Percentiles rank a stretch among this genome's conserved stretches.
These are phyloP conservation scores for Portevinia maculata DNA, from an alignment of 2,888 invertebrate species.

Conservation along the genomic window DNA sequence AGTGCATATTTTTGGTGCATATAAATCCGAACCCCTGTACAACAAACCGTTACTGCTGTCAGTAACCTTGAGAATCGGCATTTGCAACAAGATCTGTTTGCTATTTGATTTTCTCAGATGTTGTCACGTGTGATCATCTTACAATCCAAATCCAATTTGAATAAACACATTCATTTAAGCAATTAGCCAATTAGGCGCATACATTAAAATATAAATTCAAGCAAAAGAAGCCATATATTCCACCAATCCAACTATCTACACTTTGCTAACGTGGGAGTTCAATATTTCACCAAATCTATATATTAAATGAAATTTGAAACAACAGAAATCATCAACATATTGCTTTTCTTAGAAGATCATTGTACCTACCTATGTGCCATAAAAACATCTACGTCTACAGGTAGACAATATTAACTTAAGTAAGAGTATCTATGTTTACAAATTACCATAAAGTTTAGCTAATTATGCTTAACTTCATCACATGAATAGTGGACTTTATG, in stretches of 20 bases:
- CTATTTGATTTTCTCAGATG: neutral
- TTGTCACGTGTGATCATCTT: neutral
- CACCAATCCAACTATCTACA: neutral
- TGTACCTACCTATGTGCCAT: slow-evolving; percentile 19
- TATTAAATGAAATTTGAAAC: slow-evolving; percentile 30
- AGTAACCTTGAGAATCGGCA: too few relatives aligned
- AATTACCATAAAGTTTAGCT: slow-evolving; percentile 17
- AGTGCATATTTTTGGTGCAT: too few relatives aligned
- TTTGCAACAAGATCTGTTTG: neutral
- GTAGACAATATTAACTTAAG: slow-evolving; percentile 15
- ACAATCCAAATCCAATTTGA: neutral
- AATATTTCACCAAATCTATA: slow-evolving; percentile 11
- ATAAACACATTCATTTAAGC: neutral
- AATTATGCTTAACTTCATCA: neutral
- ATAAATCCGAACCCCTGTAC: too few relatives aligned
- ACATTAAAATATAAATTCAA: neutral
- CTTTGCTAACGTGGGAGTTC: slow-evolving; percentile 15
- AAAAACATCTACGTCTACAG: neutral
- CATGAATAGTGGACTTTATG: too few relatives aligned
- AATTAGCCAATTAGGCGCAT: slow-evolving; percentile 16
- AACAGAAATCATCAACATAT: neutral
- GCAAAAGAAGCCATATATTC: neutral
- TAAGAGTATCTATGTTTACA: neutral
- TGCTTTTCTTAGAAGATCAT: neutral
- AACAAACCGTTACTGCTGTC: too few relatives aligned